Evolutionary conservation across 1,140 invertebrate species (phyloP), one percentile per base, ranked within the genome.

Genomic region (Planococcus citri): DNA sequence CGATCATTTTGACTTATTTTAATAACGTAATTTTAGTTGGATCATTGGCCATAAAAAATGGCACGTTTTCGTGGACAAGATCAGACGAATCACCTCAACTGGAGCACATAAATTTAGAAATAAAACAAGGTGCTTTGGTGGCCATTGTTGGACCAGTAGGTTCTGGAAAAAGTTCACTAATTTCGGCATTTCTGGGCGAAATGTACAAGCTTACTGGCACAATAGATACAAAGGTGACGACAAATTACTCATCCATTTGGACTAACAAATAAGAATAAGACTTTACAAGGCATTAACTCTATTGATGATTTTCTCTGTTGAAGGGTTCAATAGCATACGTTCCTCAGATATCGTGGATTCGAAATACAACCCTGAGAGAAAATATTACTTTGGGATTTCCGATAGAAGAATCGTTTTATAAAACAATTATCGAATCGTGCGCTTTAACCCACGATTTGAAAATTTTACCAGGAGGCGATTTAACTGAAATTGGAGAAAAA

Each of bases 331-430:
- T 83, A 4, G 82, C 82, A 1, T 84, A 84, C 73, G 82, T 82
- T 12, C 73, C 82, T 4, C 83, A 85, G 73, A 80, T 83, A 74
- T 79, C 83, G 1, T 85, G 83, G 84, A 84, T 84, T 70, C 80
- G 80, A 72, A 85, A 84, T 73, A 74, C 76, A 24, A 79, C 82
- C 9, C 69, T 84, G n/a, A 74, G 76, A 67, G 77, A 83, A 8
- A 84, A 84, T 72, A 80, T 84, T 71, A 71, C 82, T 1, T 85
- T 85, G 73, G 78, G 78, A 17, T 73, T 75, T 22, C 58, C 69
- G 0, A 77, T 74, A 33, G 77, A 83, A 58, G 67, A 77, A 25
- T 71, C 73, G 22, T 73, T 72, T 67, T 88, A 88, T 74, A 76
- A 81, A 3, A 78, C 77, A 71, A 78, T 84, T 8, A 73, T 87